Base-by-base conservation (phyloP, 1,140 invertebrate genomes). In the Zophobas morio region DNA sequence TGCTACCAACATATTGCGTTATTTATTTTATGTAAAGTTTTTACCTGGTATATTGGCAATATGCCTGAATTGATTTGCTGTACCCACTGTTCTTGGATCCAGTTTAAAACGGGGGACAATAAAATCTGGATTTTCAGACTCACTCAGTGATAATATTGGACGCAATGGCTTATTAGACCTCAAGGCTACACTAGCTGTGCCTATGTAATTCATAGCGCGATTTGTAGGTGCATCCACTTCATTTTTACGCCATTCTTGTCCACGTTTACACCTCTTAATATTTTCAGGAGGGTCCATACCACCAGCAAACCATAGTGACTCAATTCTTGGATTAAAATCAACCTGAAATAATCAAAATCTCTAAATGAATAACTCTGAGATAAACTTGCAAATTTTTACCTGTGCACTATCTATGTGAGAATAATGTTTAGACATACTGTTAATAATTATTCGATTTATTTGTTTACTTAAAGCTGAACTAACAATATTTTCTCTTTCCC, bases 261-360 rank as follows among this genome's bases (percentile, higher is more conserved):
- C 76, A 56, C 49, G 71, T 35, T 78, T 42, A n/a, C 78, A 84
- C 71, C 85, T 88, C 2, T 84, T 83, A 1, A 89, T 81, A 79
- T 83, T 82, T 49, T 84, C 76, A n/a, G 89, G 87, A 0, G 90
- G 88, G 79, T 91, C 84, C 78, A 94, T 88, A 76, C 93, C 92
- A 77, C 94, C 94, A 72, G 90, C 88, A 81, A 89, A 89, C 95
- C 95, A 96, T 85, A 93, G 95, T 56, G 94, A 91, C 89, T 96
- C 94, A 80, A 93, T 86, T 46, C 94, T 87, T 3, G 95, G 92
- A 77, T 94, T 90, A 83, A 89, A 88, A 85, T 96, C 94, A 53
- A 92, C 85, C 89, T 92, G 78, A 74, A 88, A 86, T 79, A 74
- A 56, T 20, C 20, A 76, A 78, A 57, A 34, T 56, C 39, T 20